These are phyloP conservation scores for Acanthosepion pharaonis DNA, from an alignment of 2,888 invertebrate genomes.

Conservation along the genomic window DNA sequence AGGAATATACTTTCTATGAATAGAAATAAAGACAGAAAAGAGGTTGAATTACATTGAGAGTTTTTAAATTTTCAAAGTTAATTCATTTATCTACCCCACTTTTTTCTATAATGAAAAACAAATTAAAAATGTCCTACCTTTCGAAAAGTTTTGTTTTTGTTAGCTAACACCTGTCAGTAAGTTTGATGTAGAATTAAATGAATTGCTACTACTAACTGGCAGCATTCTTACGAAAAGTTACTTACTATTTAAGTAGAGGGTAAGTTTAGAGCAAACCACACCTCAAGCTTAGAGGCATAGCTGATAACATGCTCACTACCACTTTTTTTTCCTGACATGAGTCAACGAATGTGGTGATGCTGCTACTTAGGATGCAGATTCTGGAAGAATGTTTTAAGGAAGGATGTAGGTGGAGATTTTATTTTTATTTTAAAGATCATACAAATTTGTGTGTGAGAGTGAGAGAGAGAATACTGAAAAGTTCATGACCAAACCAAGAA, in stretches of 20 bases:
- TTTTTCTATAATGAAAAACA: neutral
- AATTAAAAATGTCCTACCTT: neutral
- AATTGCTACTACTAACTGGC: neutral
- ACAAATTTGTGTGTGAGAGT: too few relatives aligned
- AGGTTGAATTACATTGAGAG: neutral
- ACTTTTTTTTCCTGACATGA: conserved; percentile 33
- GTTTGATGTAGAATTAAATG: conserved; percentile 23
- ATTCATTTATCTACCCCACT: neutral
- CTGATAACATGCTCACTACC: neutral
- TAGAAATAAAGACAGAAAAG: neutral
- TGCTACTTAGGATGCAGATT: conserved; percentile 33
- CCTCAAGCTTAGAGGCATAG: neutral
- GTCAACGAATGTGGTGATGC: neutral
- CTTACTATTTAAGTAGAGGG: conserved; percentile 22
- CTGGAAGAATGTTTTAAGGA: neutral
- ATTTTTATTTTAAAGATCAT: too few relatives aligned
- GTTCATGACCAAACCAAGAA: too few relatives aligned
- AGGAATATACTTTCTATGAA: too few relatives aligned
- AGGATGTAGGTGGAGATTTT: neutral
- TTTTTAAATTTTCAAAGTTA: neutral
- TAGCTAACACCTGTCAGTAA: neutral
- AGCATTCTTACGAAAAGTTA: neutral
- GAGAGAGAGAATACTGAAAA: too few relatives aligned
- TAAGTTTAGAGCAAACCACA: neutral
- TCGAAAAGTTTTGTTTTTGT: neutral